phyloP scores from a whole-genome alignment of 2,888 invertebrate species.

The Scaptomyza cyrtandrae region DNA sequence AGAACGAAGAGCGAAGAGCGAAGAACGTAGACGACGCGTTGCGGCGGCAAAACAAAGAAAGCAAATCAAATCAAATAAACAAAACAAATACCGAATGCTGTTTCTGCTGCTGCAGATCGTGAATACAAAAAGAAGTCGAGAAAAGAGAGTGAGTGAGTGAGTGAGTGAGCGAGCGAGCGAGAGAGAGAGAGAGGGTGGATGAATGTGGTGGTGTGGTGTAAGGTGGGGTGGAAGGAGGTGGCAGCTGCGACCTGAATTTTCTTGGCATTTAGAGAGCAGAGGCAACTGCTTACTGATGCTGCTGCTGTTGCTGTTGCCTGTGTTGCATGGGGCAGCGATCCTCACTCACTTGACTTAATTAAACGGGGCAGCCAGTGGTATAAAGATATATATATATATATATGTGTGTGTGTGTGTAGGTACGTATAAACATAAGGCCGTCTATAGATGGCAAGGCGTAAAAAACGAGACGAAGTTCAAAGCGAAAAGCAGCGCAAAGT shows the following conservation, averaged over 20 bases:
- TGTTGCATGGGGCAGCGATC: slow-evolving; percentile 63
- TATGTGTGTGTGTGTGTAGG: slow-evolving; percentile 25
- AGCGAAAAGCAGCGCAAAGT: slow-evolving; percentile 50
- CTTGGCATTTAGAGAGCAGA: slow-evolving; percentile 68
- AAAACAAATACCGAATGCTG: slow-evolving; percentile 66
- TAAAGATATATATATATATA: slow-evolving; percentile 54
- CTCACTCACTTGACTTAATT: slow-evolving; percentile 81
- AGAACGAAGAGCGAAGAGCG: neutral
- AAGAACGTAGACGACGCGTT: slow-evolving; percentile 23
- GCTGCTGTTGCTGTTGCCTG: neutral
- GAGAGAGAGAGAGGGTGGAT: neutral
- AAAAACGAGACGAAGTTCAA: slow-evolving; percentile 75
- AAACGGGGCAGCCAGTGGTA: slow-evolving; percentile 68
- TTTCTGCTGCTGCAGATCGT: slow-evolving; percentile 15
- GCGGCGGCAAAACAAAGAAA: slow-evolving; percentile 67
- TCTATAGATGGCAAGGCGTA: slow-evolving; percentile 53
- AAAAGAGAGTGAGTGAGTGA: neutral
- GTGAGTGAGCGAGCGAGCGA: too few relatives aligned
- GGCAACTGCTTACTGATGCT: slow-evolving; percentile 41
- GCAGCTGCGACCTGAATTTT: slow-evolving; percentile 60
- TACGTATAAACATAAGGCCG: slow-evolving; percentile 38
- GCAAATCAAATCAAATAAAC: slow-evolving; percentile 70
- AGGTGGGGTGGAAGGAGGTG: slow-evolving; percentile 10
- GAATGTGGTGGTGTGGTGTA: neutral
- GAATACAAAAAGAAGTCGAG: neutral